phyloP scores from a whole-genome alignment of 2,113 vertebrate genomes.

The Odontesthes bonariensis region DNA sequence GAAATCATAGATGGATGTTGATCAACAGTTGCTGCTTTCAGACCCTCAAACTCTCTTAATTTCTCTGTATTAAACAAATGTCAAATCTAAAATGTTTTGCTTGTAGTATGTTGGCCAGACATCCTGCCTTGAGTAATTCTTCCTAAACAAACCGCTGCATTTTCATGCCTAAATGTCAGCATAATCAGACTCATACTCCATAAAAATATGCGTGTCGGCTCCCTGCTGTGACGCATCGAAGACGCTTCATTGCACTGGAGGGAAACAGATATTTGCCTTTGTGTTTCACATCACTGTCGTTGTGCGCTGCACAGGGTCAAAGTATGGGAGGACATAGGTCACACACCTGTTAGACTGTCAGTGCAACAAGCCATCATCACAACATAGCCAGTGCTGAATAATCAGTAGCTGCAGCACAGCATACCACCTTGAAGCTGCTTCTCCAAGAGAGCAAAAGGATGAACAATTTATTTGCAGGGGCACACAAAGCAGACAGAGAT shows the following conservation, averaged over 20 bases:
- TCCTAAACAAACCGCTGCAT: not conserved
- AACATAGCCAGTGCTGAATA: conserved; percentile 48
- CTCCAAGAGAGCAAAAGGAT: conserved; percentile 26
- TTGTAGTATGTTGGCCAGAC: not conserved
- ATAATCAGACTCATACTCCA: conserved; percentile 3
- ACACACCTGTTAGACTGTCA: conserved; percentile 33
- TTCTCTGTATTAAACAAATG: not conserved
- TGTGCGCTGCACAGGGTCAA: conserved; percentile 37
- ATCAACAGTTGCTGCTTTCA: not conserved
- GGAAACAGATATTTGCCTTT: conserved; percentile 22
- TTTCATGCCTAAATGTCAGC: conserved; percentile 1
- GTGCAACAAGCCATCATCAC: conserved; percentile 38
- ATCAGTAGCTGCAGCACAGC: conserved; percentile 24
- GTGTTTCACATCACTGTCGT: conserved; percentile 37
- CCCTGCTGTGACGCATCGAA: conserved; percentile 5
- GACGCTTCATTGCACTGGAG: conserved; percentile 19
- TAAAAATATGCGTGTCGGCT: not conserved
- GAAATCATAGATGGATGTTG: too few species aligned
- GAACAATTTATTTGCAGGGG: conserved; percentile 36
- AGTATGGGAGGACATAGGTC: conserved; percentile 51
- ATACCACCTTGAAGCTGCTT: conserved; percentile 13
- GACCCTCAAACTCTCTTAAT: not conserved
- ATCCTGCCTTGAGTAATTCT: not conserved
- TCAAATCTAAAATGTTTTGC: not conserved
- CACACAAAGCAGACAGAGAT: conserved; percentile 35